phyloP scores from a whole-genome alignment of 2,113 vertebrate genomes.

The Scytalopus superciliaris region DNA sequence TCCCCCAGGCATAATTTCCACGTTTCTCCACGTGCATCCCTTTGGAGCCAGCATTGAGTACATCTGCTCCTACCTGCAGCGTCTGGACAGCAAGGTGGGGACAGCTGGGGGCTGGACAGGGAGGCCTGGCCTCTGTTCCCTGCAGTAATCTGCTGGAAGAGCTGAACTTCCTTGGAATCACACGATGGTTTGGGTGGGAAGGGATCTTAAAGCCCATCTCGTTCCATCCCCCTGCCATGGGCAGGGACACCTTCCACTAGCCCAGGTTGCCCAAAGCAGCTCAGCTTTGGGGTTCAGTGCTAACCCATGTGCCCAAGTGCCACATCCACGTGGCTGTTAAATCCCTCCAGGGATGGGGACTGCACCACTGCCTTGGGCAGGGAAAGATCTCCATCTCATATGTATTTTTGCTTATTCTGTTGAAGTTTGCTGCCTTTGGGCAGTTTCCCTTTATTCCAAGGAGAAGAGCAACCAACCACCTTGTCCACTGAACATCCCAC shows the following conservation, averaged over 20 bases:
- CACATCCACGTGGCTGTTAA: neutral
- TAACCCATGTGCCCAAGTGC: neutral
- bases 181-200: neutral
- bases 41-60: constrained; percentile 97
- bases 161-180: neutral
- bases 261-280: neutral
- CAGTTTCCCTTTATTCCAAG: neutral
- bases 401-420: neutral
- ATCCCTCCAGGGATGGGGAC: neutral
- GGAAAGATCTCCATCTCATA: neutral
- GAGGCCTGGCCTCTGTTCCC: neutral
- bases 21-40: constrained; percentile 93
- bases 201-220: neutral
- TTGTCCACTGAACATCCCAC: neutral
- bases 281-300: neutral
- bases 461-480: neutral
- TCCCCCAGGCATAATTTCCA: constrained; percentile 91
- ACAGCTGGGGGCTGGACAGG: neutral
- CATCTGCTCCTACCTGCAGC: constrained; percentile 96
- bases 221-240: rapidly evolving
- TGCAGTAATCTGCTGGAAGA: neutral
- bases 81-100: constrained; percentile 86
- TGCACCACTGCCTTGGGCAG: neutral
- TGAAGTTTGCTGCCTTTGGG: neutral
- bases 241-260: neutral